These are phyloP conservation scores for Drosophila littoralis DNA, from an alignment of 1,140 invertebrate genomes.

Conservation along the genomic window DNA sequence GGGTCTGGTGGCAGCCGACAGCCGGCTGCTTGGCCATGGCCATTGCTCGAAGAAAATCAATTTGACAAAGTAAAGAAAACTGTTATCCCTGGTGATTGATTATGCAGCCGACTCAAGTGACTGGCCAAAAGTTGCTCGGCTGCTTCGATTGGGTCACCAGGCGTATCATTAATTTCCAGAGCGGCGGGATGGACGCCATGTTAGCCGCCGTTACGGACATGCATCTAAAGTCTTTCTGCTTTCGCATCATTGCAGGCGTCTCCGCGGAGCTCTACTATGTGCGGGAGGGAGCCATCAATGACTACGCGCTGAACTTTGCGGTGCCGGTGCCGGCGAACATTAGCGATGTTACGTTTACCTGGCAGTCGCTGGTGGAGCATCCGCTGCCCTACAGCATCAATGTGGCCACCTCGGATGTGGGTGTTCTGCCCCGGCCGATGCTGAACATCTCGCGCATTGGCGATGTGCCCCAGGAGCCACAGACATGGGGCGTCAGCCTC, in stretches of 20 bases:
- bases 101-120: constrained; percentile 69
- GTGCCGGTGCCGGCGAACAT: constrained; percentile 92
- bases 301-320: constrained; percentile 93
- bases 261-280: constrained; percentile 95
- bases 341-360: constrained; percentile 93
- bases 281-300: constrained; percentile 92
- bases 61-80: constrained; percentile 74
- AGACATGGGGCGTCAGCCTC: constrained; percentile 93
- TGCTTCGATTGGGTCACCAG: constrained; percentile 60
- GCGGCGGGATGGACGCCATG: constrained; percentile 27
- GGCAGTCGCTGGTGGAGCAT: constrained; percentile 91
- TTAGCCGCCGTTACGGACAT: constrained; percentile 29
- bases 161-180: constrained; percentile 74
- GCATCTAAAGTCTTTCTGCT: constrained; percentile 34
- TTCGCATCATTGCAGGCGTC: constrained; percentile 88
- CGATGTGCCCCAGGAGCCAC: constrained; percentile 89
- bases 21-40: not conserved
- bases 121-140: constrained; percentile 64
- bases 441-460: constrained; percentile 93
- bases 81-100: constrained; percentile 78
- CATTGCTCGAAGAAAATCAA: constrained; percentile 61
- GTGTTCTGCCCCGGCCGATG: constrained; percentile 89
- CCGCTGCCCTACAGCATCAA: constrained; percentile 92
- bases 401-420: constrained; percentile 90
- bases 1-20: constrained; percentile 13